Percentiles rank a stretch among this genome's conserved stretches.
These are phyloP conservation scores for Heliconius ismenius DNA, from an alignment of 2,888 invertebrate genomes.

Conservation along the genomic window DNA sequence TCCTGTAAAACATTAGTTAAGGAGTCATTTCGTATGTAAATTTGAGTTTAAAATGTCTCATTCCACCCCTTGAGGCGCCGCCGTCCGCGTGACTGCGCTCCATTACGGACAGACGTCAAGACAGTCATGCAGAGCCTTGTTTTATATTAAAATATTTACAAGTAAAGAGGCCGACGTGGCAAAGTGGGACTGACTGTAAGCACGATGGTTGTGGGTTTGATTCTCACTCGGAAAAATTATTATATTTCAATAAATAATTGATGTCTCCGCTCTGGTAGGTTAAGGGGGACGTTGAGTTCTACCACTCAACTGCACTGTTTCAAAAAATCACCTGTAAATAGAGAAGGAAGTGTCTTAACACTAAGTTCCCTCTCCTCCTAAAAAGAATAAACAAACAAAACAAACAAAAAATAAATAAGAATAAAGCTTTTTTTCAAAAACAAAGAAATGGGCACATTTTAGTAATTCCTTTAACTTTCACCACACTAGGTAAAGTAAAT, in stretches of 20 bases:
- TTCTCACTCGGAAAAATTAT: not conserved
- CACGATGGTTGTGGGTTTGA: too few relatives aligned
- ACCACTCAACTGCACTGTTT: too few relatives aligned
- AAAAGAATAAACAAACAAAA: too few relatives aligned
- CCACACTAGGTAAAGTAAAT: too few relatives aligned
- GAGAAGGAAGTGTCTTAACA: not conserved
- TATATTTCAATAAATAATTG: not conserved
- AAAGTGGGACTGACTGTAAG: not conserved
- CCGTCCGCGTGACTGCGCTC: slow-evolving; percentile 19
- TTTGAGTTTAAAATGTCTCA: slow-evolving; percentile 22
- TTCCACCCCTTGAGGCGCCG: slow-evolving; percentile 16
- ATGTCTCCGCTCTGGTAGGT: too few relatives aligned
- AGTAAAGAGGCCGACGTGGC: not conserved
- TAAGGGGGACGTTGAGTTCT: too few relatives aligned
- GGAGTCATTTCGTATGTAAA: slow-evolving; percentile 21
- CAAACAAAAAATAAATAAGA: too few relatives aligned
- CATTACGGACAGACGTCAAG: slow-evolving; percentile 14
- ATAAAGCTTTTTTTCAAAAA: too few relatives aligned
- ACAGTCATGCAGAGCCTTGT: slow-evolving; percentile 19
- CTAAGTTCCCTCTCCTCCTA: not conserved
- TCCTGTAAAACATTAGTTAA: not conserved
- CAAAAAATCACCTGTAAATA: not conserved
- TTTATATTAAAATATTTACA: slow-evolving; percentile 6
- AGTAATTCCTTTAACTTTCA: too few relatives aligned
- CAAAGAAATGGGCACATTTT: too few relatives aligned